These are phyloP conservation scores for Liopterus haemorrhoidalis DNA, from an alignment of 2,888 invertebrate species.

Conservation along the genomic window DNA sequence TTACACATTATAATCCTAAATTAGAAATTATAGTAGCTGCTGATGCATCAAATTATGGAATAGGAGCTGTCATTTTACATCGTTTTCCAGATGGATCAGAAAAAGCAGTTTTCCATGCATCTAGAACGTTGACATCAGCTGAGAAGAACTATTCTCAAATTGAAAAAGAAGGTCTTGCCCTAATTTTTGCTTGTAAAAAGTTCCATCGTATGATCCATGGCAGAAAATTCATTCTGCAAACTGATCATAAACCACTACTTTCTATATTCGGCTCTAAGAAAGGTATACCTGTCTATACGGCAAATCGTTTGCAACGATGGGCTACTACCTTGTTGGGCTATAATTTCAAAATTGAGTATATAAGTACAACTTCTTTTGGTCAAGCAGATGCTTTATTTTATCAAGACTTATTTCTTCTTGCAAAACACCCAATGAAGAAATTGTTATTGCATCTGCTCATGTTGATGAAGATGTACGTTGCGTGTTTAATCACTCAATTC, in stretches of 20 bases:
- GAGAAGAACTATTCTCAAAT: conserved; percentile 39
- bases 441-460: conserved; percentile 1
- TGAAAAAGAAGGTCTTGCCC: conserved; percentile 38
- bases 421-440: conserved; percentile 4
- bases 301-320: conserved; percentile 31
- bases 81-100: background rate
- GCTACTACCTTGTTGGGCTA: conserved; percentile 28
- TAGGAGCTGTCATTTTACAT: background rate
- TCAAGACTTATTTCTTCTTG: conserved; percentile 26
- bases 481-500: background rate
- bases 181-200: conserved; percentile 36
- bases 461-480: background rate
- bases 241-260: conserved; percentile 37
- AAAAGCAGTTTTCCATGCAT: conserved; percentile 28
- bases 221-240: conserved; percentile 36
- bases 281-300: conserved; percentile 27
- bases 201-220: conserved; percentile 38
- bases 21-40: background rate
- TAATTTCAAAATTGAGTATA: conserved; percentile 31
- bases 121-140: conserved; percentile 34
- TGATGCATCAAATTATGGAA: background rate
- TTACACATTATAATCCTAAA: background rate
- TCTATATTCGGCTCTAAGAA: conserved; percentile 37
- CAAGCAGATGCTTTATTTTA: conserved; percentile 30
- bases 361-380: conserved; percentile 29